Evolutionary conservation across 2,888 invertebrate species (phyloP).

Genomic region (Thera obeliscata): DNA sequence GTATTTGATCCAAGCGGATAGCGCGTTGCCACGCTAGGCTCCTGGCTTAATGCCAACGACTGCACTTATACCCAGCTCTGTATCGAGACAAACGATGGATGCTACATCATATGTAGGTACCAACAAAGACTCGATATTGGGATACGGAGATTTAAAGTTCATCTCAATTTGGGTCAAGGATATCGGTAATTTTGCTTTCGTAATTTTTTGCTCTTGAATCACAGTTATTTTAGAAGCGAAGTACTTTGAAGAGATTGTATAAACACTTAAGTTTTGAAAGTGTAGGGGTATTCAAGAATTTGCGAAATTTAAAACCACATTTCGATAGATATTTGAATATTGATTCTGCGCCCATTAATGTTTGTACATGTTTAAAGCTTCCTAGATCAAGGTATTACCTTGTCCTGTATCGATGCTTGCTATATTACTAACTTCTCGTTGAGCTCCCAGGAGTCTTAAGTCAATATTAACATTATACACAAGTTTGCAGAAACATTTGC

Average conservation of each 20-base stretch:
- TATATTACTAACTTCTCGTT: conserved; percentile 8
- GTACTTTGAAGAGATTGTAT: conserved; percentile 11
- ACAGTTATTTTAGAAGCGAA: conserved; percentile 15
- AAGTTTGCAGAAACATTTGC: conserved; percentile 11
- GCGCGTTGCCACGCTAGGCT: conserved; percentile 37
- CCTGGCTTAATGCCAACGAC: conserved; percentile 42
- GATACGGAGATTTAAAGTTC: conserved; percentile 33
- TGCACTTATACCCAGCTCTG: conserved; percentile 37
- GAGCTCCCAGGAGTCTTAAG: background rate
- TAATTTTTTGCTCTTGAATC: conserved; percentile 18
- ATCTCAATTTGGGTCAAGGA: conserved; percentile 38
- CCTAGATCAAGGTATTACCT: background rate
- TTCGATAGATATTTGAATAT: background rate
- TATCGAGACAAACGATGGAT: conserved; percentile 35
- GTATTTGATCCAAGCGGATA: conserved; percentile 21
- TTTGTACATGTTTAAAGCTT: too few relatives aligned
- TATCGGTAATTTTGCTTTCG: conserved; percentile 27
- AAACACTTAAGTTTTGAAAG: conserved; percentile 1
- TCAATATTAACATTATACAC: conserved; percentile 9
- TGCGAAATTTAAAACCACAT: background rate
- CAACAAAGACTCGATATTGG: conserved; percentile 25
- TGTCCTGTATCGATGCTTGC: conserved; percentile 6
- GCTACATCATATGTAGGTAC: conserved; percentile 18
- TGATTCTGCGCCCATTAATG: background rate
- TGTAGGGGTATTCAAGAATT: background rate